phyloP scores from a whole-genome alignment of 2,888 invertebrate genomes.

The Zhengitettix transpicula region DNA sequence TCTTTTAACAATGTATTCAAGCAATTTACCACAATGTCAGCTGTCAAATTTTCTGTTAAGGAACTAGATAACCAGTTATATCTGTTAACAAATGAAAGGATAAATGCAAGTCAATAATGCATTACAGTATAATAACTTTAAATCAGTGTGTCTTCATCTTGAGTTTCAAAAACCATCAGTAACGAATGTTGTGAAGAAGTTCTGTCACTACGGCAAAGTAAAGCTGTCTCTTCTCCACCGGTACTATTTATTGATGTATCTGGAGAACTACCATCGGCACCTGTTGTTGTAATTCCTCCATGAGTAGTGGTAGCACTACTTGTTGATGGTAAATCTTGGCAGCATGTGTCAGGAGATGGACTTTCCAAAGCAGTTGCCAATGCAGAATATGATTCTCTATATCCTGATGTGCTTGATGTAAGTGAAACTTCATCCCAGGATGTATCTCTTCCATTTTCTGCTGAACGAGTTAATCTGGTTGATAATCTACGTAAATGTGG shows the following conservation, averaged over 20 bases:
- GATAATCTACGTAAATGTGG: slow-evolving; percentile 15
- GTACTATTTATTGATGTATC: slow-evolving; percentile 41
- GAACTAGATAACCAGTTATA: no score
- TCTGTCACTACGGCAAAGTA: slow-evolving; percentile 19
- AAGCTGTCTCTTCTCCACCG: slow-evolving; percentile 32
- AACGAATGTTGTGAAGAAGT: slow-evolving; percentile 52
- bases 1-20: background rate
- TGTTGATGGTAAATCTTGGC: slow-evolving; percentile 36
- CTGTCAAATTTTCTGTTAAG: background rate
- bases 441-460: slow-evolving; percentile 9
- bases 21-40: background rate
- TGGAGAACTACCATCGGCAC: slow-evolving; percentile 35
- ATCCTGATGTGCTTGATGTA: slow-evolving; percentile 62
- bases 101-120: no score
- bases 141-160: slow-evolving; percentile 73
- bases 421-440: slow-evolving; percentile 38
- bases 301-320: slow-evolving; percentile 29
- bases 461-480: slow-evolving; percentile 11
- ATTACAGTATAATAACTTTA: slow-evolving; percentile 25
- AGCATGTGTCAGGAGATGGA: slow-evolving; percentile 35
- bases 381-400: slow-evolving; percentile 38
- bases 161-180: slow-evolving; percentile 57
- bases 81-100: no score
- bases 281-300: slow-evolving; percentile 21
- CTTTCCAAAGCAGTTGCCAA: slow-evolving; percentile 41